These are phyloP conservation scores for Branchinecta sandiegonensis DNA, from an alignment of 2,888 invertebrate species.

Conservation along the genomic window DNA sequence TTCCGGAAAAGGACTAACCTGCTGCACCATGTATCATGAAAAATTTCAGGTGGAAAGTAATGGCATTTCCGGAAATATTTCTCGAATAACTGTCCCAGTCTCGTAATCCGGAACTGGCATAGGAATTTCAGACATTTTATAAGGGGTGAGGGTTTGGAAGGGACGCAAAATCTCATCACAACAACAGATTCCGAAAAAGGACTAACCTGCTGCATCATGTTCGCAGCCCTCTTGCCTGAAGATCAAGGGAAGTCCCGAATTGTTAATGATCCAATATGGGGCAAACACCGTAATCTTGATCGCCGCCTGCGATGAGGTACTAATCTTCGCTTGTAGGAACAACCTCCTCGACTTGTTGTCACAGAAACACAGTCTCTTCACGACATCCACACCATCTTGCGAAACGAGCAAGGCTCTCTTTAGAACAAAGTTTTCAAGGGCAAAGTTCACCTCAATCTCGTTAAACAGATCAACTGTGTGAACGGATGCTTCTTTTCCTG, in stretches of 20 bases:
- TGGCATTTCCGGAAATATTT: no score
- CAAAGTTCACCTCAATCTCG: slow-evolving; percentile 24
- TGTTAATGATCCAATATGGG: slow-evolving; percentile 90
- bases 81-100: no score
- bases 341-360: slow-evolving; percentile 58
- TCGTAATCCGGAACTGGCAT: no score
- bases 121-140: no score
- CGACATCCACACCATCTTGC: slow-evolving; percentile 23
- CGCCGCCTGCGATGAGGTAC: slow-evolving; percentile 44
- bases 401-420: slow-evolving; percentile 24
- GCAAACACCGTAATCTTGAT: slow-evolving; percentile 61
- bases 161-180: no score
- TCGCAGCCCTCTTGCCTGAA: slow-evolving; percentile 76
- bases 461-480: slow-evolving; percentile 26
- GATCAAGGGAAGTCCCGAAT: slow-evolving; percentile 86
- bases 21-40: no score
- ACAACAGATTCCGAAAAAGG: neutral
- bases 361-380: slow-evolving; percentile 48
- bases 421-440: slow-evolving; percentile 26
- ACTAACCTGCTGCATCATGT: slow-evolving; percentile 34
- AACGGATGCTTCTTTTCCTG: slow-evolving; percentile 26
- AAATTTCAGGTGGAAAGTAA: no score
- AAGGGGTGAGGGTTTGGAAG: no score
- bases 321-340: slow-evolving; percentile 54
- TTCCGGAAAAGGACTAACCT: no score